phyloP scores from a whole-genome alignment of 2,888 invertebrate genomes.

The Scaptomyza tumidula region DNA sequence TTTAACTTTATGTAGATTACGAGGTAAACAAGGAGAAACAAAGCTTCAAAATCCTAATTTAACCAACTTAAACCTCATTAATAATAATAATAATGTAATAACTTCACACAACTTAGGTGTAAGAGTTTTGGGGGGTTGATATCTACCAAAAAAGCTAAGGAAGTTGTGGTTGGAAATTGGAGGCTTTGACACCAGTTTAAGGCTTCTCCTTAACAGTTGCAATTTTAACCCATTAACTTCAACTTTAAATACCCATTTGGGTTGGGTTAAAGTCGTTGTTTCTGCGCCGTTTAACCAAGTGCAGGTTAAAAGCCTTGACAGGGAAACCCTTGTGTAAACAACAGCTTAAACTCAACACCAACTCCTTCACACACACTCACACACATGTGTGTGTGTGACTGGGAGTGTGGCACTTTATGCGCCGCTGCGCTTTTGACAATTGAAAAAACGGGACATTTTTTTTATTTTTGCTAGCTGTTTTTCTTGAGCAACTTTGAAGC shows the following conservation, averaged over 20 bases:
- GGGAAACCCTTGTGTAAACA: slow-evolving; percentile 45
- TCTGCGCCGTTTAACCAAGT: slow-evolving; percentile 52
- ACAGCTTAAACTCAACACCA: slow-evolving; percentile 40
- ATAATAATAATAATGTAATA: too few relatives aligned
- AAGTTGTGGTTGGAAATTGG: not conserved
- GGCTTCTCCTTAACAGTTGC: slow-evolving; percentile 57
- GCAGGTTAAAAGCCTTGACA: slow-evolving; percentile 49
- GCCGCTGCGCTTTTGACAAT: slow-evolving; percentile 71
- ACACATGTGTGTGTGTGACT: slow-evolving; percentile 48
- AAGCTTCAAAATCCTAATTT: too few relatives aligned
- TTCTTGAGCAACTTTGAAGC: slow-evolving; percentile 47
- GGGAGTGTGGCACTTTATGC: slow-evolving; percentile 77
- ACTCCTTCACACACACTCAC: slow-evolving; percentile 33
- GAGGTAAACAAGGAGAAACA: too few relatives aligned
- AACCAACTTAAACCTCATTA: too few relatives aligned
- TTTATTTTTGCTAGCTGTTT: slow-evolving; percentile 47
- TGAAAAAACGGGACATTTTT: slow-evolving; percentile 49
- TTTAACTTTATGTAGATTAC: too few relatives aligned
- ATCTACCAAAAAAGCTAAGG: not conserved
- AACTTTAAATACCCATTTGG: slow-evolving; percentile 7
- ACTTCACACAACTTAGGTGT: not conserved
- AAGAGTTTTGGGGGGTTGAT: not conserved
- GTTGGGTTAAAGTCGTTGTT: slow-evolving; percentile 26
- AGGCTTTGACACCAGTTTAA: slow-evolving; percentile 1
- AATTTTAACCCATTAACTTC: slow-evolving; percentile 23